Conservation (phyloP, 2,888 invertebrate species). For the Oegoconia quadripuncta region DNA sequence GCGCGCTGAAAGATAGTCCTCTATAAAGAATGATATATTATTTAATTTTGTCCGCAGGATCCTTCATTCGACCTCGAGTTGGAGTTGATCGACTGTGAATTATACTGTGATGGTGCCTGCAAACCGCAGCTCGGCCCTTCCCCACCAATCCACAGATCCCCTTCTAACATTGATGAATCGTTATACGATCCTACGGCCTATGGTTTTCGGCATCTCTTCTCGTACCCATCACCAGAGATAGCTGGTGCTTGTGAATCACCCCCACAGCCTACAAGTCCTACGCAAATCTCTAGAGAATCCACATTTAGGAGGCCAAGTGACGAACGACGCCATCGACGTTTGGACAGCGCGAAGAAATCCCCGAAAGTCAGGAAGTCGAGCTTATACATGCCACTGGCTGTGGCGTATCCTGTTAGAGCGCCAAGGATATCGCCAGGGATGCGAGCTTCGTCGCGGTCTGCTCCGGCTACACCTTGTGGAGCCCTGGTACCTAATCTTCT, state of each 20-base stretch:
- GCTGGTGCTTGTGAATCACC: slow-evolving; percentile 80
- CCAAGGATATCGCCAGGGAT: slow-evolving; percentile 62
- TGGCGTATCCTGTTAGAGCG: slow-evolving; percentile 50
- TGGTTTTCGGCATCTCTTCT: slow-evolving; percentile 47
- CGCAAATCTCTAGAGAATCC: slow-evolving; percentile 85
- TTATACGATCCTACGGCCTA: slow-evolving; percentile 54
- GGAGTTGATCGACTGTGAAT: slow-evolving; percentile 63
- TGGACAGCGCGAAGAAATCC: slow-evolving; percentile 49
- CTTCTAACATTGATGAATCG: slow-evolving; percentile 43
- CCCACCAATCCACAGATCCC: slow-evolving; percentile 49
- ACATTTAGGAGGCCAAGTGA: slow-evolving; percentile 81
- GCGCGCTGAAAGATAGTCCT: no score
- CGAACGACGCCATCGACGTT: slow-evolving; percentile 74
- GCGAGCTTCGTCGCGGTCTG: slow-evolving; percentile 86
- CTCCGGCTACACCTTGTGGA: slow-evolving; percentile 88
- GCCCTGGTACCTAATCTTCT: slow-evolving; percentile 82
- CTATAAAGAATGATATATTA: background rate
- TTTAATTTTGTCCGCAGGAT: slow-evolving; percentile 34
- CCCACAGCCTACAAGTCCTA: slow-evolving; percentile 90
- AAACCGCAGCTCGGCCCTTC: slow-evolving; percentile 59
- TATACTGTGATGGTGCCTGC: slow-evolving; percentile 61
- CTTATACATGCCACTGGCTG: slow-evolving; percentile 83
- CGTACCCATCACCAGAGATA: slow-evolving; percentile 45
- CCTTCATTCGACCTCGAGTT: slow-evolving; percentile 57
- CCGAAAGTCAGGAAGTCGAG: slow-evolving; percentile 80